These are phyloP conservation scores for Thaleichthys pacificus DNA, from an alignment of 2,797 vertebrate species.

Conservation along the genomic window DNA sequence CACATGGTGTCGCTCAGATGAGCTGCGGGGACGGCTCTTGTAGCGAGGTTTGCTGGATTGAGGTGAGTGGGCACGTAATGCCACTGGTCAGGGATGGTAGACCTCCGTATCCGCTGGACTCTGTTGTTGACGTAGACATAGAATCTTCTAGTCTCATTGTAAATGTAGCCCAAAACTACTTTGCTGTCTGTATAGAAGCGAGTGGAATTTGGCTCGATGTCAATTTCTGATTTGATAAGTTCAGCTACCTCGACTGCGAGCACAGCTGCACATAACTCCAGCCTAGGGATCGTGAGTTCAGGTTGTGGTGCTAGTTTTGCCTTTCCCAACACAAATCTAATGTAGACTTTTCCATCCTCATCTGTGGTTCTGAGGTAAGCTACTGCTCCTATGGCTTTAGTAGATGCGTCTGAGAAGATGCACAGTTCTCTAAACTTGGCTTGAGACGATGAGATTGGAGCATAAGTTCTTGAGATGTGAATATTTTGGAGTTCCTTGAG, in stretches of 20 bases:
- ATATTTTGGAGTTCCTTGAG: neutral
- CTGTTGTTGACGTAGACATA: slow-evolving; percentile 23
- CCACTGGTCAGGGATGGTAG: slow-evolving; percentile 13
- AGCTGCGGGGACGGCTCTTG: no score
- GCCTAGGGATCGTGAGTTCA: neutral
- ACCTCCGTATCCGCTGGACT: slow-evolving; percentile 13
- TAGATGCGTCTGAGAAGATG: slow-evolving; percentile 19
- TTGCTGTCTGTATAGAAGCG: slow-evolving; percentile 25
- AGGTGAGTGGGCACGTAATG: neutral
- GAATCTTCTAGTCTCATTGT: slow-evolving; percentile 15
- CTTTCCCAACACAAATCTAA: slow-evolving; percentile 21
- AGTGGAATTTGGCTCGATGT: neutral
- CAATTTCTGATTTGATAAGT: slow-evolving; percentile 2
- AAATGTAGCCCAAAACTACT: slow-evolving; percentile 19
- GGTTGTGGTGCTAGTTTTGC: slow-evolving; percentile 12
- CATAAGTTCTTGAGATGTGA: neutral
- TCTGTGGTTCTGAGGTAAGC: slow-evolving; percentile 5
- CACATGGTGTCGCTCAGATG: no score
- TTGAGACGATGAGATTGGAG: no score
- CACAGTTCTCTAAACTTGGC: no score
- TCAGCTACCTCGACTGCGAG: slow-evolving; percentile 16
- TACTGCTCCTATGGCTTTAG: slow-evolving; percentile 9
- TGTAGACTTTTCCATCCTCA: neutral
- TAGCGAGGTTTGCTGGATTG: neutral
- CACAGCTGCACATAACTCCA: slow-evolving; percentile 23